Percentiles rank a stretch among this genome's conserved stretches.
These are phyloP conservation scores for Sthenelais limicola DNA, from an alignment of 2,888 invertebrate species.

Conservation along the genomic window DNA sequence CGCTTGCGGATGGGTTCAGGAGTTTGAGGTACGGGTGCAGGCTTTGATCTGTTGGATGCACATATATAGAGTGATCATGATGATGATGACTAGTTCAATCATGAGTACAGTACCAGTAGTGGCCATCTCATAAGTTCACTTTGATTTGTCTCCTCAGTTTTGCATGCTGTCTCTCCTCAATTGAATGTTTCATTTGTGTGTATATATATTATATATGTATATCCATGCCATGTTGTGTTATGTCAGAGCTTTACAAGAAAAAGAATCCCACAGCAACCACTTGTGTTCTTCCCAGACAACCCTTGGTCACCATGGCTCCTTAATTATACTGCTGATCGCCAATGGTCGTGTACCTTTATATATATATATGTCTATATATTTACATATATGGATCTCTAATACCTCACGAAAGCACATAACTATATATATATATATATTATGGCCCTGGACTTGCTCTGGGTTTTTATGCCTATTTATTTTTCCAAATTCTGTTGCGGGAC, in stretches of 20 bases:
- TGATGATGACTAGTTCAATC: constrained; percentile 20
- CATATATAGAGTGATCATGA: constrained; percentile 15
- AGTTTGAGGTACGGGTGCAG: constrained; percentile 83
- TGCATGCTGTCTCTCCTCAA: constrained; percentile 35
- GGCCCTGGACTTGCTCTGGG: not conserved
- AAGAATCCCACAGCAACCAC: constrained; percentile 39
- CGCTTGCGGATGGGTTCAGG: constrained; percentile 74
- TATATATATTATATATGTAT: constrained; percentile 31
- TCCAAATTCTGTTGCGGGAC: not conserved
- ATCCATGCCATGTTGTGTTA: constrained; percentile 26
- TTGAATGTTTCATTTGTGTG: constrained; percentile 32
- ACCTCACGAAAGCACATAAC: too few species aligned
- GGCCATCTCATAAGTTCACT: constrained; percentile 57
- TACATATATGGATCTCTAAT: constrained; percentile 9
- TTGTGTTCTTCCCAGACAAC: constrained; percentile 17
- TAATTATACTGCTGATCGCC: too few species aligned
- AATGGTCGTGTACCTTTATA: too few species aligned
- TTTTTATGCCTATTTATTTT: not conserved
- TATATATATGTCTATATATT: constrained; percentile 12
- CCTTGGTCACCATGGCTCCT: not conserved
- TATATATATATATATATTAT: not conserved
- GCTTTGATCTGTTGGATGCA: constrained; percentile 35
- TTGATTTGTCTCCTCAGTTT: constrained; percentile 34
- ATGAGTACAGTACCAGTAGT: constrained; percentile 41
- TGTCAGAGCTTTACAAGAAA: not conserved